phyloP scores from a whole-genome alignment of 2,888 invertebrate species.

The Aleiodes testaceus region DNA sequence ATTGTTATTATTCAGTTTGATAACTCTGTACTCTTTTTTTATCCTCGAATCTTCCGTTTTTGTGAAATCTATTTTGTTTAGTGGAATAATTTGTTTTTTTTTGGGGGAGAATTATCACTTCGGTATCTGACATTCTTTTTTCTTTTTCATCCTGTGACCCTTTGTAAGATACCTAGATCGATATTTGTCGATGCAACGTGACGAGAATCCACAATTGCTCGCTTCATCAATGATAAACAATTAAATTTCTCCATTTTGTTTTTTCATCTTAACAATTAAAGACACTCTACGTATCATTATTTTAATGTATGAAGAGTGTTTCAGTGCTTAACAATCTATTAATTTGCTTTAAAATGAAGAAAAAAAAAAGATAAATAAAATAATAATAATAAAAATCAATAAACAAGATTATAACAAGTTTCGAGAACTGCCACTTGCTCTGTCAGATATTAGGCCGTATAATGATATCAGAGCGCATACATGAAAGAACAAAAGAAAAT shows the following conservation, averaged over 20 bases:
- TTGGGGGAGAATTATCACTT: constrained; percentile 47
- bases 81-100: constrained; percentile 8
- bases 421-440: constrained; percentile 51
- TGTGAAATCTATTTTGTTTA: background rate
- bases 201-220: constrained; percentile 22
- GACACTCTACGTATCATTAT: too few relatives aligned
- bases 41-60: constrained; percentile 6
- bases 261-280: background rate
- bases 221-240: background rate
- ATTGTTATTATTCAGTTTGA: background rate
- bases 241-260: background rate
- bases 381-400: constrained; percentile 14
- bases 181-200: constrained; percentile 27
- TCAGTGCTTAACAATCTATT: too few relatives aligned
- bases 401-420: constrained; percentile 37
- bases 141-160: constrained; percentile 52
- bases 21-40: background rate
- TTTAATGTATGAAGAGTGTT: too few relatives aligned
- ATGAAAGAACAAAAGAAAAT: constrained; percentile 30
- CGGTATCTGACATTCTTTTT: constrained; percentile 61
- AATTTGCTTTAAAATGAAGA: constrained; percentile 3
- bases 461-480: constrained; percentile 36
- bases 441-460: constrained; percentile 43
- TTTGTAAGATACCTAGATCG: constrained; percentile 51
- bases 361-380: constrained; percentile 23